Evolutionary conservation across 2,113 vertebrate species (phyloP).

Genomic region (Chauna torquata): DNA sequence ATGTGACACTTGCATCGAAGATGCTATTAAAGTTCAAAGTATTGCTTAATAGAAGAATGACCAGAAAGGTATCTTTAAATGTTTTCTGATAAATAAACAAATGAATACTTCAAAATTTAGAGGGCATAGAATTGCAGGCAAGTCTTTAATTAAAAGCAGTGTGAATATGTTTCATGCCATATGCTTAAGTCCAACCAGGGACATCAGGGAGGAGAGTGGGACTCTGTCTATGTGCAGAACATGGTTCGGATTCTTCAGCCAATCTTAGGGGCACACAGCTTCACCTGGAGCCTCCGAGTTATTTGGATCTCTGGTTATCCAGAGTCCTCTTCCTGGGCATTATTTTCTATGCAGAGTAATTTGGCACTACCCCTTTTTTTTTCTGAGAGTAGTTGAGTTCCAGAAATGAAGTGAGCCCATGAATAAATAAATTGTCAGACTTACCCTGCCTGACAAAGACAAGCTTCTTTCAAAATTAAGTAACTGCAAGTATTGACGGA

Average conservation of each 20-base stretch:
- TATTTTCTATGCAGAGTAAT: neutral
- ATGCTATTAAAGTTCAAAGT: neutral
- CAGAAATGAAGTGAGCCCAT: neutral
- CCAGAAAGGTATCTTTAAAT: neutral
- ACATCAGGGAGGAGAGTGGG: neutral
- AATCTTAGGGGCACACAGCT: neutral
- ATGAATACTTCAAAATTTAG: neutral
- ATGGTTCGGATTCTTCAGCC: neutral
- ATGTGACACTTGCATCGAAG: neutral
- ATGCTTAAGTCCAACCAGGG: neutral
- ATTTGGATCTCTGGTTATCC: neutral
- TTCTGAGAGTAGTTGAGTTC: neutral
- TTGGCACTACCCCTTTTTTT: neutral
- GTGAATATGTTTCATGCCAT: neutral
- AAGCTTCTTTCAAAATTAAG: neutral
- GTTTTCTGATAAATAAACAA: neutral
- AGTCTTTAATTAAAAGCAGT: neutral
- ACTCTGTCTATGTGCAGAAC: neutral
- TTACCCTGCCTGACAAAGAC: neutral
- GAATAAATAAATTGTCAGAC: neutral
- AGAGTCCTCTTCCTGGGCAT: neutral
- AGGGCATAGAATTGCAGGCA: neutral
- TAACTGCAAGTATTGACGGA: neutral
- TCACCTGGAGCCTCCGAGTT: neutral
- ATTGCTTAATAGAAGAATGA: neutral